These are phyloP conservation scores for Microctenopoma stevenorrisi DNA, from an alignment of 2,797 vertebrate species.

Conservation along the genomic window DNA sequence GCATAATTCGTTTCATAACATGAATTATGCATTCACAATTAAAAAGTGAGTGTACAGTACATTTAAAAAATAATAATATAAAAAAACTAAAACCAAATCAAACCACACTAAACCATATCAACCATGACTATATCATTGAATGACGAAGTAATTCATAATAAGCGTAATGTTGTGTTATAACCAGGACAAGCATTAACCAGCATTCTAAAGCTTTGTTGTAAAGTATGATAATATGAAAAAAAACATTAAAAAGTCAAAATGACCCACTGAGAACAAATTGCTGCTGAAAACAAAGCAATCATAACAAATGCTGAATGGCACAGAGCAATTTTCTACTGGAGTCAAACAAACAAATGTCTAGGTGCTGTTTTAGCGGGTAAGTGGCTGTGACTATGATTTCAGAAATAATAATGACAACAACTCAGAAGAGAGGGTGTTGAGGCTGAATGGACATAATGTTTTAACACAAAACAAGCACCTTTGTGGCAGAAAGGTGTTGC, in stretches of 20 bases:
- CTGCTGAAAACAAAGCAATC: conserved; percentile 61
- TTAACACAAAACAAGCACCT: conserved; percentile 31
- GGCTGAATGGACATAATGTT: conserved; percentile 29
- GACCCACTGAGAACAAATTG: conserved; percentile 55
- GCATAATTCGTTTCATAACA: no score
- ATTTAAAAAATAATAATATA: background rate
- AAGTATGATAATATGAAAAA: conserved; percentile 21
- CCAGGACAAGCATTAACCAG: background rate
- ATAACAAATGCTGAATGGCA: conserved; percentile 48
- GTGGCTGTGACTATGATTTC: conserved; percentile 56
- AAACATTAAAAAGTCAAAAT: conserved; percentile 39
- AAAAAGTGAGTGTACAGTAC: background rate
- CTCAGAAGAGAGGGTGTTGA: conserved; percentile 19
- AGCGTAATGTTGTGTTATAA: conserved; percentile 1
- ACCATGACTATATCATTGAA: background rate
- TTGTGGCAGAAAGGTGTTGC: conserved; percentile 17
- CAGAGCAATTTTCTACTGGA: conserved; percentile 56
- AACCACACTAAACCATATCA: background rate
- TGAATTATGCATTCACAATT: no score
- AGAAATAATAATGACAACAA: conserved; percentile 51
- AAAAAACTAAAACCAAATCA: background rate
- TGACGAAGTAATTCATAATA: background rate
- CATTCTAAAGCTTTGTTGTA: background rate
- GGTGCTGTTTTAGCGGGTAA: conserved; percentile 49
- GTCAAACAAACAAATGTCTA: conserved; percentile 57